phyloP scores from a whole-genome alignment of 2,113 vertebrate genomes.

The Nasalis larvatus region DNA sequence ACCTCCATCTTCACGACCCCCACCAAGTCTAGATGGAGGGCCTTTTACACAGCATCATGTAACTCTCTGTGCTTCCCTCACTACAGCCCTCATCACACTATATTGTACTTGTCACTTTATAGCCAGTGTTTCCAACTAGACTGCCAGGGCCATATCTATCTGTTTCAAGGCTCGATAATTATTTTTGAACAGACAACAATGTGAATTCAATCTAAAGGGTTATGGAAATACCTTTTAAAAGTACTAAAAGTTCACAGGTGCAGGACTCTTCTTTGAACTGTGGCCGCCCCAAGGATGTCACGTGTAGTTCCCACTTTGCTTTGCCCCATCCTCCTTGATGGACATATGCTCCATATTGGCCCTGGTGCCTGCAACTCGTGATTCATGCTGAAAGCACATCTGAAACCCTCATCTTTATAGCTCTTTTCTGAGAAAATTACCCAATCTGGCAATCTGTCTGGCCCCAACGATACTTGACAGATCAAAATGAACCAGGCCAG shows the following conservation, averaged over 20 bases:
- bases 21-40: background rate
- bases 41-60: accelerated
- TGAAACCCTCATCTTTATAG: slow-evolving; percentile 67
- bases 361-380: slow-evolving; percentile 38
- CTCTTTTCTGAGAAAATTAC: slow-evolving; percentile 78
- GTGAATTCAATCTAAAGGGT: background rate
- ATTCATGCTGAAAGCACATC: slow-evolving; percentile 69
- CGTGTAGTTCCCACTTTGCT: background rate
- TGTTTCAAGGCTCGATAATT: background rate
- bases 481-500: slow-evolving; percentile 67
- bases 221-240: background rate
- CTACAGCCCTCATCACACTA: background rate
- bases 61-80: background rate
- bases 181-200: background rate
- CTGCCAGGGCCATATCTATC: background rate
- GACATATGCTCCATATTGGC: background rate
- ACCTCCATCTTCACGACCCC: background rate
- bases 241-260: background rate
- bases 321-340: background rate
- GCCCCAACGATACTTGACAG: slow-evolving; percentile 74
- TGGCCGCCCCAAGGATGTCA: background rate
- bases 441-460: slow-evolving; percentile 74
- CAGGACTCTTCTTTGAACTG: background rate
- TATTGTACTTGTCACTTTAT: background rate
- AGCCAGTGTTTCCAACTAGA: background rate